Evolutionary conservation across 2,113 vertebrate species (phyloP), one percentile per base, ranked within the genome.

Genomic region (Ardeotis arabs): DNA sequence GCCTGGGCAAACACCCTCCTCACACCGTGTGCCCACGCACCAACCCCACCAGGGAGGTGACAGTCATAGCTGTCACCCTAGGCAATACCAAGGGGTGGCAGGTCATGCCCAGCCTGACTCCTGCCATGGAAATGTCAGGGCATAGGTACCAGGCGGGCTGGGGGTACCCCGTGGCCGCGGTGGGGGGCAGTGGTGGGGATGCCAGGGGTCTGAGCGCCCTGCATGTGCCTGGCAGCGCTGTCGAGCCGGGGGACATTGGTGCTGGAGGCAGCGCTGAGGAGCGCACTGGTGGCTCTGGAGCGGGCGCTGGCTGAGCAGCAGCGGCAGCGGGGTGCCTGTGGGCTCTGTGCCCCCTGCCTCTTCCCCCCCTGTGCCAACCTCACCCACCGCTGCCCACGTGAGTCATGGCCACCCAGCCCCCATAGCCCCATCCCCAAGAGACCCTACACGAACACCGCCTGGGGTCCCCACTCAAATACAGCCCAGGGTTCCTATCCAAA

Each of bases 181-280:
- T 37, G 27, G 58, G 50, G 20, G 47, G 10, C 58, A 39, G 33
- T 3, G 8, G 4, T 41, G 74, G 39, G 58, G 11, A 6, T 9
- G 31, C 10, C 0, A 2, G n/a, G 58, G 50, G 1, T 67, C 72
- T 86, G 56, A 93, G 19, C 4, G 4, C 44, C 33, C 7, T 58
- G 29, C 7, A 2, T 84, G 31, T 89, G 25, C 41, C 70, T 12
- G 14, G 84, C 96, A 99, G 99, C 98, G 2, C 96, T 99, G 69
- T 99, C 99, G 1, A 98, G 98, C 84, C 98, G 98, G 4, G 99
- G 99, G 29, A 99, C 99, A 0, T 97, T 99, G 88, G 98, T 99
- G 89, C 96, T 99, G 70, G 99, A 99, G 96, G 98, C 98, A 0
- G 98, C 98, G 1, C 97, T 99, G 98, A 97, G 98, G 39, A 98